These are phyloP conservation scores for Charanyca ferruginea DNA, from an alignment of 2,888 invertebrate species.

Conservation along the genomic window DNA sequence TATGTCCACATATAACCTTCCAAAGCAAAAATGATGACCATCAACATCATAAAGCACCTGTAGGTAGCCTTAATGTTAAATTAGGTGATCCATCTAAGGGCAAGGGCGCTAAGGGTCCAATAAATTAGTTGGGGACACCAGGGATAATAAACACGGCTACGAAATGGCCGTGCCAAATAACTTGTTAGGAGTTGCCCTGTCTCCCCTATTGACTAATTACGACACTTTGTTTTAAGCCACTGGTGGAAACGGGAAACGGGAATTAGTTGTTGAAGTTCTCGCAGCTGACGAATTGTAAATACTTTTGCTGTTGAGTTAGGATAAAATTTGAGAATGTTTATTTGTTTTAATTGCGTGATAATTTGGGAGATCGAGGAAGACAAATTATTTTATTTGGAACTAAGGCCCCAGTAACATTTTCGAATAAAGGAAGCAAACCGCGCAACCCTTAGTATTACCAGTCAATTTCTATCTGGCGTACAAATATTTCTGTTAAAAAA, in stretches of 20 bases:
- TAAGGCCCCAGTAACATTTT: too few species aligned
- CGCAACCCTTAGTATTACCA: too few species aligned
- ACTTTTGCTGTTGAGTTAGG: slow-evolving; percentile 20
- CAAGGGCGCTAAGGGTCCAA: slow-evolving; percentile 87
- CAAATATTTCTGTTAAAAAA: too few species aligned
- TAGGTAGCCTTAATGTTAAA: slow-evolving; percentile 86
- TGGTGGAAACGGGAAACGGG: slow-evolving; percentile 50
- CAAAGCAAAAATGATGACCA: slow-evolving; percentile 76
- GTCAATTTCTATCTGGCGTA: too few species aligned
- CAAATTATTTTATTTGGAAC: too few species aligned
- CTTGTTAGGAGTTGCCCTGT: slow-evolving; percentile 83
- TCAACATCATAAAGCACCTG: slow-evolving; percentile 70
- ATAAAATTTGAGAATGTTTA: slow-evolving; percentile 23
- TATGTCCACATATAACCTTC: slow-evolving; percentile 38
- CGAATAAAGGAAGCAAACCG: too few species aligned
- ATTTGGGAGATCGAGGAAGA: slow-evolving; percentile 3
- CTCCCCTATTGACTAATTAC: slow-evolving; percentile 89
- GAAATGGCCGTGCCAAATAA: slow-evolving; percentile 87
- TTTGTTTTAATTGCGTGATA: slow-evolving; percentile 47
- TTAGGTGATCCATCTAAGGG: slow-evolving; percentile 88
- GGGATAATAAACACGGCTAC: slow-evolving; percentile 87
- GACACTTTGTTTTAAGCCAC: slow-evolving; percentile 80
- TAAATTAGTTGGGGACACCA: slow-evolving; percentile 89
- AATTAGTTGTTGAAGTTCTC: slow-evolving; percentile 60
- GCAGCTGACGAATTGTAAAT: slow-evolving; percentile 56